phyloP scores from a whole-genome alignment of 2,888 invertebrate genomes.

The Carabus problematicus region DNA sequence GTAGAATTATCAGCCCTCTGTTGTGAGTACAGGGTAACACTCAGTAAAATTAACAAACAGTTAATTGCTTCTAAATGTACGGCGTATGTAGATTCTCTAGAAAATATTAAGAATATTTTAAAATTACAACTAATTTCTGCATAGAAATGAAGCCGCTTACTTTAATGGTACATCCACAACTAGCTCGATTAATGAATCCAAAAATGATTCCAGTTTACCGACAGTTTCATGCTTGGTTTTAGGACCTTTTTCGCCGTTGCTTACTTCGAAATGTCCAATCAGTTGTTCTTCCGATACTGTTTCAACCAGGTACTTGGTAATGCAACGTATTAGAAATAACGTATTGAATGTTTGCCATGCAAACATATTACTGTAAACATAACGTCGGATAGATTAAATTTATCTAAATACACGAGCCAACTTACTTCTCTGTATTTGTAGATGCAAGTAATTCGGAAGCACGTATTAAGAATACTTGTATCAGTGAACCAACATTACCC shows the following conservation, averaged over 20 bases:
- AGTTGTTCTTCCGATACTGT: slow-evolving; percentile 89
- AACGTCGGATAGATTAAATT: slow-evolving; percentile 6
- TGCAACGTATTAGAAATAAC: slow-evolving; percentile 85
- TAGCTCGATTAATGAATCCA: slow-evolving; percentile 79
- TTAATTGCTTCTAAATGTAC: slow-evolving; percentile 89
- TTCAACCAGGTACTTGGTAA: slow-evolving; percentile 88
- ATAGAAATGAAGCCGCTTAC: slow-evolving; percentile 50
- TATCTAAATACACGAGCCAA: slow-evolving; percentile 45
- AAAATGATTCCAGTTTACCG: slow-evolving; percentile 71
- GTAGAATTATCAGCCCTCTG: slow-evolving; percentile 70
- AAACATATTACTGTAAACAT: slow-evolving; percentile 70
- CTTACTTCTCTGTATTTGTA: slow-evolving; percentile 88
- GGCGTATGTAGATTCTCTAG: slow-evolving; percentile 81
- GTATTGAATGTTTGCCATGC: slow-evolving; percentile 96
- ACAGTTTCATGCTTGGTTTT: slow-evolving; percentile 50
- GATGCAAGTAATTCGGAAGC: slow-evolving; percentile 84
- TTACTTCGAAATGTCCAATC: slow-evolving; percentile 78
- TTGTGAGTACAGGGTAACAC: slow-evolving; percentile 82
- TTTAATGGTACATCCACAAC: slow-evolving; percentile 83
- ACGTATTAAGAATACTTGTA: slow-evolving; percentile 84
- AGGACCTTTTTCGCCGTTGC: slow-evolving; percentile 53
- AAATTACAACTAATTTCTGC: slow-evolving; percentile 1
- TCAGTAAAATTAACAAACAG: slow-evolving; percentile 84
- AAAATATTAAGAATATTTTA: slow-evolving; percentile 46
- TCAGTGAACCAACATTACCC: slow-evolving; percentile 88